These are phyloP conservation scores for Caenorhabditis parvicauda DNA, from an alignment of 2,888 invertebrate genomes.

Conservation along the genomic window DNA sequence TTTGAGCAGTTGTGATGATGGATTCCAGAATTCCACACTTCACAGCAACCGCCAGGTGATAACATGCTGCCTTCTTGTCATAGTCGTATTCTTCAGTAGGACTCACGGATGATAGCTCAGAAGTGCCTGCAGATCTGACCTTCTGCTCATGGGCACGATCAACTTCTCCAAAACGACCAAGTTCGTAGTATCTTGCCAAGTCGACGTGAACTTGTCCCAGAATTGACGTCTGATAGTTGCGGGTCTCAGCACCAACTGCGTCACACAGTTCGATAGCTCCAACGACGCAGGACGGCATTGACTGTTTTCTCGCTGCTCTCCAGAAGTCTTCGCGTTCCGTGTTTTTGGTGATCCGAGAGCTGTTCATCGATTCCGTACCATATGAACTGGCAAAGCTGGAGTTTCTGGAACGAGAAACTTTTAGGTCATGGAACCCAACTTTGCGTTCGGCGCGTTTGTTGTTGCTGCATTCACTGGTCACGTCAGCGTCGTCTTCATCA, in stretches of 20 bases:
- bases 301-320: conserved; percentile 44
- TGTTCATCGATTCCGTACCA: conserved; percentile 30
- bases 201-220: conserved; percentile 69
- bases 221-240: conserved; percentile 62
- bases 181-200: conserved; percentile 68
- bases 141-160: conserved; percentile 25
- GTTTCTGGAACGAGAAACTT: conserved; percentile 10
- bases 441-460: too few species aligned
- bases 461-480: too few species aligned
- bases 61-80: conserved; percentile 67
- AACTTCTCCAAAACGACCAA: conserved; percentile 65
- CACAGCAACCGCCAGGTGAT: conserved; percentile 68
- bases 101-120: too few species aligned
- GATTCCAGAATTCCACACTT: conserved; percentile 68
- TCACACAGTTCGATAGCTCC: conserved; percentile 58
- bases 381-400: conserved; percentile 21
- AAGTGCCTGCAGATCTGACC: background rate
- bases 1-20: conserved; percentile 65
- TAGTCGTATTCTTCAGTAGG: conserved; percentile 55
- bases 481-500: too few species aligned
- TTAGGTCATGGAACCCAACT: conserved; percentile 10
- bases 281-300: conserved; percentile 47
- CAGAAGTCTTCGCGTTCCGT: conserved; percentile 52
- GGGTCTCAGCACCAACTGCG: conserved; percentile 5
- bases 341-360: conserved; percentile 39